phyloP scores from a whole-genome alignment of 2,888 invertebrate genomes.

The Tetragonisca angustula region DNA sequence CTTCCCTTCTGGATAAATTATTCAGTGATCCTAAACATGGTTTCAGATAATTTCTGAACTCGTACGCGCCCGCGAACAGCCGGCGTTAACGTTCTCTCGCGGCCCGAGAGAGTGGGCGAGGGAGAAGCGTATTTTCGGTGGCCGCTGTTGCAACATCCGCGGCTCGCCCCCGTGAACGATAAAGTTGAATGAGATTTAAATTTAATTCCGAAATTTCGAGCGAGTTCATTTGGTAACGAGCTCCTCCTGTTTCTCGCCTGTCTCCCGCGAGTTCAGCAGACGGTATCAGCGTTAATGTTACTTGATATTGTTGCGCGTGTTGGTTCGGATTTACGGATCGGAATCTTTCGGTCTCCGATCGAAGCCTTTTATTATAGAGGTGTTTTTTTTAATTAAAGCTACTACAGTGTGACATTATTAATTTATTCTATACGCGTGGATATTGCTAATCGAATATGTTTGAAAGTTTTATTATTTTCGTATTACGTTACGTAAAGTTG shows the following conservation, averaged over 20 bases:
- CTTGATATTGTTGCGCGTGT: neutral
- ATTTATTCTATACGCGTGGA: too few relatives aligned
- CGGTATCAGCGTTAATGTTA: neutral
- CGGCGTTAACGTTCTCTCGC: conserved; percentile 36
- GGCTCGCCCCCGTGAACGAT: conserved; percentile 27
- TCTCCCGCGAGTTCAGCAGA: neutral
- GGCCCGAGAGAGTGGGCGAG: conserved; percentile 38
- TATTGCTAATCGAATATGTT: too few relatives aligned
- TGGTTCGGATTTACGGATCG: neutral
- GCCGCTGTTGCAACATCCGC: conserved; percentile 43
- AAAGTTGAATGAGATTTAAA: conserved; percentile 57
- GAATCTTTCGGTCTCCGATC: neutral
- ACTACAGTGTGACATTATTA: too few relatives aligned
- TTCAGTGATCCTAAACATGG: conserved; percentile 29
- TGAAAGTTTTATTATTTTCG: too few relatives aligned
- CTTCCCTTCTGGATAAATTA: conserved; percentile 36
- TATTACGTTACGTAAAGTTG: too few relatives aligned
- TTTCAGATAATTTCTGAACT: conserved; percentile 25
- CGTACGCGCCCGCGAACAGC: conserved; percentile 13
- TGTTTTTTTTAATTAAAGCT: too few relatives aligned
- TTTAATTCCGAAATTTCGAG: conserved; percentile 46
- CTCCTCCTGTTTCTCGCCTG: conserved; percentile 3
- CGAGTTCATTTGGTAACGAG: conserved; percentile 14
- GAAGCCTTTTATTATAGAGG: too few relatives aligned
- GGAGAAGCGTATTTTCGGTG: conserved; percentile 49